Base-by-base conservation (phyloP, 2,113 vertebrate genomes). In the Salminus brasiliensis region DNA sequence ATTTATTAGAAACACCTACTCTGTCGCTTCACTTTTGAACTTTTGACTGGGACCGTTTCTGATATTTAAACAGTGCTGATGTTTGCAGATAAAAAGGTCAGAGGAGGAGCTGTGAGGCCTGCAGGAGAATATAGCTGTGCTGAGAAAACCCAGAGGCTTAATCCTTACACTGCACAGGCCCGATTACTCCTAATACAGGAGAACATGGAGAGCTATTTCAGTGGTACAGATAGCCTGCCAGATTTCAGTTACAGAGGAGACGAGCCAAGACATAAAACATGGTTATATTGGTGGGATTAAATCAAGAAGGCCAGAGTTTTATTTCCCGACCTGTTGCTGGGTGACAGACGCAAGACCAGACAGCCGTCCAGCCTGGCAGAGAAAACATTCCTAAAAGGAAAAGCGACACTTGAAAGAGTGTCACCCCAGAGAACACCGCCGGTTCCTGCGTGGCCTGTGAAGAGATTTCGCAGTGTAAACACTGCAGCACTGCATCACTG, bases 381-480 rank as follows among this genome's bases (percentile, higher is more conserved):
- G 18, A 4, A 41, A 45, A 45, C 6, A 15, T 45, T 45, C 43
- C 43, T 15, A 45, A 45, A 45, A 45, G 43, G 43, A 53, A 13
- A 53, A 41, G 25, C 12, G 15, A 5, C 30, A 21, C 12, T 5
- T 27, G 11, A 32, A 62, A 18, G 16, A 16, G 13, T 6, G 60
- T 57, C 67, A 71, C 18, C 4, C 77, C 34, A 59, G 47, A 49
- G 60, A 63, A 55, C 0, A n/a, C 83, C 47, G 27, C 5, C 27
- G 7, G 60, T 63, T 21, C 47, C 10, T 27, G 25, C 68, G 6
- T 2, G 41, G 41, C 41, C 78, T n/a, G 39, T 74, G 59, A 79
- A 78, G 75, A 86, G 79, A 84, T 81, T 80, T 41, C 67, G 0
- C 70, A 88, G 76, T 66, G 78, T 89, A 91, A 92, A 93, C 90